Percentiles rank a stretch among this genome's conserved stretches.
Evolutionary conservation across 2,888 invertebrate genomes (phyloP).

Genomic region (Cyaniris semiargus): DNA sequence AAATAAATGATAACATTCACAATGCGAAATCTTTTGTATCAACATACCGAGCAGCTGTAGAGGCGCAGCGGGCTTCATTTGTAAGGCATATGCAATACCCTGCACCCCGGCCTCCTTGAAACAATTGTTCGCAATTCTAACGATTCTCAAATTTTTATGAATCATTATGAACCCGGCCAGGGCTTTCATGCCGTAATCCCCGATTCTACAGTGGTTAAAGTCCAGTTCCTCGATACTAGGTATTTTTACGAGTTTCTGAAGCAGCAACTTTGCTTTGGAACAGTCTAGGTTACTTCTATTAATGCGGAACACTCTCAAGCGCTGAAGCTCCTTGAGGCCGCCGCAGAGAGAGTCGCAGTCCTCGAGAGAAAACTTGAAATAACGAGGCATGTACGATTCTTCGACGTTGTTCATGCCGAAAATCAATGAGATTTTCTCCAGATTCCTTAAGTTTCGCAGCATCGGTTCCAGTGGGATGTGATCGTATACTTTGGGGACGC

Average conservation of each 20-base stretch:
- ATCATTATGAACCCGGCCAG: constrained; percentile 78
- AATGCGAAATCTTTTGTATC: constrained; percentile 8
- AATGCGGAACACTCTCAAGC: constrained; percentile 76
- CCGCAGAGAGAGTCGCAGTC: constrained; percentile 81
- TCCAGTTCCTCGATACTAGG: constrained; percentile 80
- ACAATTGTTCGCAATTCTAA: constrained; percentile 79
- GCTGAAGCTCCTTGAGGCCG: constrained; percentile 68
- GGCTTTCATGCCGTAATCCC: constrained; percentile 82
- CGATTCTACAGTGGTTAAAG: constrained; percentile 83
- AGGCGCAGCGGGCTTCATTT: constrained; percentile 73
- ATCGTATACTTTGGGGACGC: constrained; percentile 68
- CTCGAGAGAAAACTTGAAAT: constrained; percentile 81
- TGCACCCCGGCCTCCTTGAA: constrained; percentile 78
- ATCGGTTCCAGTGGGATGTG: constrained; percentile 82
- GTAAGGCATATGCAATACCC: constrained; percentile 76
- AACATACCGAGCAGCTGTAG: constrained; percentile 63
- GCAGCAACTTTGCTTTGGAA: constrained; percentile 78
- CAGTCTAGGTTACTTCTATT: constrained; percentile 82
- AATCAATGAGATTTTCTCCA: constrained; percentile 73
- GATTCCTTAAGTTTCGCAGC: constrained; percentile 71
- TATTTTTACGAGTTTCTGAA: constrained; percentile 75
- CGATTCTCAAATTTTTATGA: constrained; percentile 68
- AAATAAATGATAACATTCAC: constrained; percentile 21
- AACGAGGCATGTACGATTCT: constrained; percentile 78
- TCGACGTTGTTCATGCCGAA: constrained; percentile 70